Percentiles rank a stretch among this genome's conserved stretches.
Evolutionary conservation across 2,797 vertebrate genomes (phyloP).

Genomic region (Spea hammondii): DNA sequence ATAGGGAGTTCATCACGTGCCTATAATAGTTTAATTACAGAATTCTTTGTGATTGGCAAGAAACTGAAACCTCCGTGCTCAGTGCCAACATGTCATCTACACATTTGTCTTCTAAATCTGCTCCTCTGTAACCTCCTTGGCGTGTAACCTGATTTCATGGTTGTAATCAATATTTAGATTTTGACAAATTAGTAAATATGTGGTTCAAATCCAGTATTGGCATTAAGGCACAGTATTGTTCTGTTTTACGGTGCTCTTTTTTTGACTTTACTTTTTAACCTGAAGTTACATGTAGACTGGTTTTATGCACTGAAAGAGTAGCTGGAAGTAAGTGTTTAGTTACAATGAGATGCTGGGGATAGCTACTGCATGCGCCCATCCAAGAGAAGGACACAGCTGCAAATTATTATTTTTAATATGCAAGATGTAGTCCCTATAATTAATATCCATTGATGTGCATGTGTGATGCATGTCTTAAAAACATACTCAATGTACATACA

Average conservation of each 20-base stretch:
- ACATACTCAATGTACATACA: too few species aligned
- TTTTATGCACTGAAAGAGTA: background rate
- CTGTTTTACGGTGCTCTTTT: background rate
- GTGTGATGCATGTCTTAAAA: too few species aligned
- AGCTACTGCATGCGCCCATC: background rate
- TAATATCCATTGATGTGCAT: too few species aligned
- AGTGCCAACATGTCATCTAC: slow-evolving; percentile 26
- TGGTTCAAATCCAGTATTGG: background rate
- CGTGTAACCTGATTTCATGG: background rate
- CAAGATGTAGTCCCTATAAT: too few species aligned
- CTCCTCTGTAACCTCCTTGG: background rate
- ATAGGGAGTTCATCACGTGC: slow-evolving; percentile 16
- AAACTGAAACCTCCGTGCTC: slow-evolving; percentile 14
- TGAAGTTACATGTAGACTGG: too few species aligned
- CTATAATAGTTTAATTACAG: slow-evolving; percentile 27
- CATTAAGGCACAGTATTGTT: background rate
- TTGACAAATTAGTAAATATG: background rate
- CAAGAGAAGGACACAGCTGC: background rate
- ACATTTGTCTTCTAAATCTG: slow-evolving; percentile 36
- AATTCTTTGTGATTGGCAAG: slow-evolving; percentile 29
- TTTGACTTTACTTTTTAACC: background rate
- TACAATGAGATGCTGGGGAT: background rate
- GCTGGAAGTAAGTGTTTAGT: background rate
- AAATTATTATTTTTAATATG: too few species aligned
- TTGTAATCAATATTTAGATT: background rate